Conservation (phyloP, 2,888 invertebrate species). For the Vandiemenella viatica region DNA sequence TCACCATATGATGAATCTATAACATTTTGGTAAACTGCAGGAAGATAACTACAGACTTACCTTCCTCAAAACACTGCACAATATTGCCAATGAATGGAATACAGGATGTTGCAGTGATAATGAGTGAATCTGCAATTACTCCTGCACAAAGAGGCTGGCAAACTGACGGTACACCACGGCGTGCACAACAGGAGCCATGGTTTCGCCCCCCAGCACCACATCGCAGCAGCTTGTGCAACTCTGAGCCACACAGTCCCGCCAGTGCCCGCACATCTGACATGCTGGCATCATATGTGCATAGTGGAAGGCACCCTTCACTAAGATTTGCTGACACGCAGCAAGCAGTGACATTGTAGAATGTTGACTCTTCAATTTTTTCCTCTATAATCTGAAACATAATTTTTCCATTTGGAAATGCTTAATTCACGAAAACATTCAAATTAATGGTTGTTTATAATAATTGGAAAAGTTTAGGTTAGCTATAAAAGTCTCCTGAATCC, state of each 20-base stretch:
- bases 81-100: conserved; percentile 71
- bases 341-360: conserved; percentile 59
- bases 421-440: not conserved
- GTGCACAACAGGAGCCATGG: conserved; percentile 57
- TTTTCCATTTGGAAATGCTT: not conserved
- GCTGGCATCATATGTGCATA: conserved; percentile 68
- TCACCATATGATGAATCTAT: too few species aligned
- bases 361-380: conserved; percentile 41
- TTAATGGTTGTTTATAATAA: too few species aligned
- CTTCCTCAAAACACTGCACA: conserved; percentile 74
- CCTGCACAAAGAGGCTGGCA: conserved; percentile 64
- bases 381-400: conserved; percentile 33
- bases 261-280: conserved; percentile 62
- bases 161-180: conserved; percentile 51
- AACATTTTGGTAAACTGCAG: too few species aligned
- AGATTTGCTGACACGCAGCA: conserved; percentile 60
- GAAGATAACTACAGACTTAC: conserved; percentile 30
- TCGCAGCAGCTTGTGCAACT: conserved; percentile 55
- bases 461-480: too few species aligned
- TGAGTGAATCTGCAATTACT: conserved; percentile 39
- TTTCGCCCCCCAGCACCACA: conserved; percentile 52
- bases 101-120: conserved; percentile 48
- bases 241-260: conserved; percentile 57
- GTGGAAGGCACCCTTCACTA: conserved; percentile 52
- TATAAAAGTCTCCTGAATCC: too few species aligned